Base-by-base conservation (phyloP, 2,113 vertebrate species). In the Sitta europaea region DNA sequence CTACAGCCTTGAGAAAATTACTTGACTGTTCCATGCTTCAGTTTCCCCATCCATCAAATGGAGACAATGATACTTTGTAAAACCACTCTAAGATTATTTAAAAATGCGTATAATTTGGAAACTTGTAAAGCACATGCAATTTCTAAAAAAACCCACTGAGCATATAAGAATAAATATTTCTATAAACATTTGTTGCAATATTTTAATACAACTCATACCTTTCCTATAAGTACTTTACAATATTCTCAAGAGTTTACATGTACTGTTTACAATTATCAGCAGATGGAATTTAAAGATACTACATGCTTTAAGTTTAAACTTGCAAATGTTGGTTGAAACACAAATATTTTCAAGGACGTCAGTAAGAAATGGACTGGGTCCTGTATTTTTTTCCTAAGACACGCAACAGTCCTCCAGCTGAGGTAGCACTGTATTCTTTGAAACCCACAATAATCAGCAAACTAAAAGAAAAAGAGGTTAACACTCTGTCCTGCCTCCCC, bases 131-230 rank as follows among this genome's bases (percentile, higher is more conserved):
- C 50, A 29, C 54, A 51, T 28, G 12, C 21, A 73, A 76, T 75
- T 35, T 76, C 80, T 79, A 57, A 91, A 92, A 79, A 87, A 68
- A 1, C 0, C 0, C 43, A 72, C 12, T 0, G 1, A 88, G 63
- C 73, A 66, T 25, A 51, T 4, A 88, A 45, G 9, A 86, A 19
- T 70, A 90, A 86, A 59, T 77, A 88, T 22, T 70, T 33, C 35
- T 80, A 86, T 83, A 91, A 88, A 86, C 4, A 3, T 82, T 91
- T 83, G 59, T 63, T 92, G 57, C 78, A 86, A 20, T 75, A 74
- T 94, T 88, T 91, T 93, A 94, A 76, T 59, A 77, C 51, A 95
- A 92, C 66, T 54, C 48, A 50, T 61, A 87, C 62, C 51, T 86
- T 89, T 86, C 65, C 67, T 78, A 2, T 38, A 83, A 89, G 72